Evolutionary conservation across 2,888 invertebrate genomes (phyloP).

Genomic region (Drosophila suboccidentalis): DNA sequence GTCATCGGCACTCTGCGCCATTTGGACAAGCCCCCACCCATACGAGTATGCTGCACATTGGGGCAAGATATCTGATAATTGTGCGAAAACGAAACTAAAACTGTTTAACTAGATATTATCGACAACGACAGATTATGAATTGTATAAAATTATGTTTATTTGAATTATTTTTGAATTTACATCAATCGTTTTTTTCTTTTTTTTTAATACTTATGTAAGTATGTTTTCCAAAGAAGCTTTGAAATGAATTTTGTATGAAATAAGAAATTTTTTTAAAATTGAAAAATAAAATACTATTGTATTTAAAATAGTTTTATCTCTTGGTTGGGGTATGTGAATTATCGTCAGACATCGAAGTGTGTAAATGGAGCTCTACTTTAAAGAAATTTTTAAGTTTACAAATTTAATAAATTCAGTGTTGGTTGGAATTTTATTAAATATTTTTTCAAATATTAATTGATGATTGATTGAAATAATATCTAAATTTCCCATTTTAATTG

Average conservation of each 20-base stretch:
- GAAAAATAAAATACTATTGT: constrained; percentile 18
- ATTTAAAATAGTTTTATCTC: not conserved
- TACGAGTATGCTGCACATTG: constrained; percentile 5
- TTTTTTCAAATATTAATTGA: no score
- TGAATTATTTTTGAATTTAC: constrained; percentile 4
- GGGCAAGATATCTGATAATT: not conserved
- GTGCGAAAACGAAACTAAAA: not conserved
- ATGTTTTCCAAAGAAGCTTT: constrained; percentile 20
- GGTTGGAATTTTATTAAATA: no score
- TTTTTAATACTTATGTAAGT: constrained; percentile 1
- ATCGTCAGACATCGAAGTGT: not conserved
- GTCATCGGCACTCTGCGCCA: constrained; percentile 8
- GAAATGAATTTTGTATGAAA: constrained; percentile 12
- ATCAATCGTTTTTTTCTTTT: constrained; percentile 3
- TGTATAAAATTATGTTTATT: constrained; percentile 1
- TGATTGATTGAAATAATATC: no score
- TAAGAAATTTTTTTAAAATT: constrained; percentile 16
- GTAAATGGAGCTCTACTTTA: no score
- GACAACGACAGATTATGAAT: constrained; percentile 6
- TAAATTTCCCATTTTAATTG: no score
- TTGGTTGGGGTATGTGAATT: not conserved
- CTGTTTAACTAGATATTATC: constrained; percentile 1
- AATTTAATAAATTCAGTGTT: no score
- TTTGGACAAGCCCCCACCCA: constrained; percentile 15
- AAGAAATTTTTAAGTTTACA: no score